Base-by-base conservation (phyloP, 2,113 vertebrate genomes). In the Pimephales promelas region DNA sequence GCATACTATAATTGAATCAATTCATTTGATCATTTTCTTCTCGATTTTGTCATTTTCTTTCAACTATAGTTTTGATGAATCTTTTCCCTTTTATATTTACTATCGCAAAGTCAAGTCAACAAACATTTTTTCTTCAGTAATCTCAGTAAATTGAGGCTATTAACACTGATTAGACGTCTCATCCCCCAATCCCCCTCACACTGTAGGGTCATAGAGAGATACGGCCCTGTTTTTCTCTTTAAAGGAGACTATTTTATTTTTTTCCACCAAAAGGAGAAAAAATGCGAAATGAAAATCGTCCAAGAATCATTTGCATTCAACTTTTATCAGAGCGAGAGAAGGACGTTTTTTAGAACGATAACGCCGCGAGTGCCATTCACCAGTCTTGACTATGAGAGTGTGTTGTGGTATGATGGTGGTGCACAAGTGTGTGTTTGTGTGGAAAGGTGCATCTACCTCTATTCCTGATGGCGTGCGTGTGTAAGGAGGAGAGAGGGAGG, bases 301-400 rank as follows among this genome's bases (percentile, higher is more conserved):
- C 86, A 85, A 71, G 85, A 91, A 92, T 94, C 92, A 94, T 95
- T 94, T 94, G 92, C 93, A 94, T 94, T 92, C 88, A 90, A 85
- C 88, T 92, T 94, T 89, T 93, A 93, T 94, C 89, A 14, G 89
- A 20, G 45, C 61, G 71, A 87, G 90, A 91, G 91, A 90, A 91
- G 90, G 91, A 90, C 85, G 88, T 92, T 94, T 93, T 91, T 79
- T 68, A 81, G 88, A 84, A 86, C 89, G 93, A 93, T 95, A 93
- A 94, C 92, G 82, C 49, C 86, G 86, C 87, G 90, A 89, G 88
- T 92, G 84, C 79, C 81, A 49, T 57, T 87, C 86, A 87, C 86
- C 87, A 89, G 4, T 85, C 87, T 87, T 82, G 87, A 71, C 66
- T 86, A 83, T 24, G 56, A 34, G 88, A 78, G 85, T 22, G 59